Conservation (phyloP, 2,113 vertebrate species). For the Cichladusa arquata region DNA sequence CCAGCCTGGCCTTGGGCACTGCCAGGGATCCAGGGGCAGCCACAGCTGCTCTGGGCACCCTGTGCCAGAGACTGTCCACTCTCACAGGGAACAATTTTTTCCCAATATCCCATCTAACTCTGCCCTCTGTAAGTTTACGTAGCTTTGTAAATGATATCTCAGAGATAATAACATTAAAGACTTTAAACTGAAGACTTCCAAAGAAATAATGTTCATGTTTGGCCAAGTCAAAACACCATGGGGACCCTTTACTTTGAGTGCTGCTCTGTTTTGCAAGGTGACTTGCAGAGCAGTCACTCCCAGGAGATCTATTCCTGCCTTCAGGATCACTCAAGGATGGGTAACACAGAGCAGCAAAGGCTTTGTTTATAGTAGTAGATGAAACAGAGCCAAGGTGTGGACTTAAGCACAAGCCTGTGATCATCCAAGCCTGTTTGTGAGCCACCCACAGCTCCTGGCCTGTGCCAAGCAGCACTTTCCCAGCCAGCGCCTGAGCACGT, state of each 20-base stretch:
- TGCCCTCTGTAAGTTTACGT: background rate
- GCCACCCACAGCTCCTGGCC: background rate
- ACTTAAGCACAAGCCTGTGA: background rate
- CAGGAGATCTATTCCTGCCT: background rate
- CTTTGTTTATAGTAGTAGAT: slow-evolving; percentile 9
- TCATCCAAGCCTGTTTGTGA: slow-evolving; percentile 17
- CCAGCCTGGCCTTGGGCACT: background rate
- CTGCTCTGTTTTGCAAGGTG: background rate
- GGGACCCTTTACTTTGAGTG: background rate
- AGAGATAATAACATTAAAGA: background rate
- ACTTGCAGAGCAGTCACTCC: background rate
- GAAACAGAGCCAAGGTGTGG: slow-evolving; percentile 27
- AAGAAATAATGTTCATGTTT: background rate
- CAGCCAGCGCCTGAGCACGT: background rate
- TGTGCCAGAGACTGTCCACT: background rate
- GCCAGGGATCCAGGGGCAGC: background rate
- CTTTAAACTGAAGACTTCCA: background rate
- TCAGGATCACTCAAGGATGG: background rate
- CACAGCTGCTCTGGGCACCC: background rate
- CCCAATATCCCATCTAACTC: too few species aligned
- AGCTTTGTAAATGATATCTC: background rate
- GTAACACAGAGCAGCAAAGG: background rate
- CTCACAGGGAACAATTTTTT: background rate
- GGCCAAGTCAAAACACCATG: accelerated
- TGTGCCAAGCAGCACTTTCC: slow-evolving; percentile 4